Base-by-base conservation (phyloP, 2,888 invertebrate species). In the Leptinotarsa rubiginosa region DNA sequence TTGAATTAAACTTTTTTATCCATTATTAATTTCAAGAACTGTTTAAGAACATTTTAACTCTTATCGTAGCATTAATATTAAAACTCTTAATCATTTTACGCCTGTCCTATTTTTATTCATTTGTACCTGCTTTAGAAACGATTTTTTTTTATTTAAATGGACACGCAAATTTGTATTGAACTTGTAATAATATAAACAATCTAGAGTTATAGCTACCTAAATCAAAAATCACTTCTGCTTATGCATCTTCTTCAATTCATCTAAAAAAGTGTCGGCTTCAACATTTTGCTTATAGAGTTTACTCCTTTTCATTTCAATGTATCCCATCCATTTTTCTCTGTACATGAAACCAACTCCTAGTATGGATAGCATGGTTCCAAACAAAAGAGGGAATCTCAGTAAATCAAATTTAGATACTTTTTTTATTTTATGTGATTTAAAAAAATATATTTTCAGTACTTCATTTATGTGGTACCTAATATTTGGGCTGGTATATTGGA, bases 311-410 rank as follows among this genome's bases (percentile, higher is more conserved):
- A 62, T 16, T 49, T 73, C 69, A 12, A 73, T 73, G 31, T 73
- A 41, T 5, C 73, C 73, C 59, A 73, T 68, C 73, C 73, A 73
- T 4, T 47, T 59, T 3, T 73, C 69, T 66, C 73, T 62, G 41
- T 41, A 62, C 15, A n/a, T 7, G n/a, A 62, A 62, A 16, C 62
- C 62, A 41, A 62, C 41, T n/a, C 62, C 62, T 2, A 62, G 12
- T n/a, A 62, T 1, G 16, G 62, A 62, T 2, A 62, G 7, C 31
- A 62, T 31, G 25, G 62, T n/a, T 41, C 62, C 62, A 62, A 62
- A 62, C 2, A 62, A 4, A 10, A 62, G 15, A 31, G 62, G 62
- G 10, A 62, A 62, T 62, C 41, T 62, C 62, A 31, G n/a, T 41
- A 62, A 25, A n/a, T 62, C 62, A n/a, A 62, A 10, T 18, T 62